These are phyloP conservation scores for Dysidea cf. avara DNA, from an alignment of 37 sponge, comb jelly and placozoan species.

Conservation along the genomic window DNA sequence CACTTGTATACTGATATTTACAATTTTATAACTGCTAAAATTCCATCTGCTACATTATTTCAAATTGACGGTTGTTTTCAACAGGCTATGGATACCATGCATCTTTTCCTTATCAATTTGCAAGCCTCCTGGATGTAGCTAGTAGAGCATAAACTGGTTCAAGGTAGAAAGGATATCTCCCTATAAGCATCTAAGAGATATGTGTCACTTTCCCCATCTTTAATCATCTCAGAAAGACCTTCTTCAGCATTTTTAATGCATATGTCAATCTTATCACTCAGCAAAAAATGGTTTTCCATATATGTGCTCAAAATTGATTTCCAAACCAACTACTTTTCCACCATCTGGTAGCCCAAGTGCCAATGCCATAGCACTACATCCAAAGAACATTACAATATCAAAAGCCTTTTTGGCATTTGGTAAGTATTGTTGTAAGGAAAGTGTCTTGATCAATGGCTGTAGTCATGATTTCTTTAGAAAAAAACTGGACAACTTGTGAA, in stretches of 20 bases:
- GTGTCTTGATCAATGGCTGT: constrained; percentile 49
- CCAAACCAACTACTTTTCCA: constrained; percentile 88
- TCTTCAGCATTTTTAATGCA: constrained; percentile 65
- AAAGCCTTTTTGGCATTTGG: constrained; percentile 62
- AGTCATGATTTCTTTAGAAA: constrained; percentile 39
- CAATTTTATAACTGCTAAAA: constrained; percentile 41
- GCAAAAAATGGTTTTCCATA: constrained; percentile 81
- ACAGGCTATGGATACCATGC: constrained; percentile 35
- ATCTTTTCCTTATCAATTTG: constrained; percentile 31
- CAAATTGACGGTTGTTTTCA: constrained; percentile 67
- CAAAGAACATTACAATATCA: constrained; percentile 84
- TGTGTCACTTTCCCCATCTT: constrained; percentile 70
- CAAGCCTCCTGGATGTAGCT: constrained; percentile 72
- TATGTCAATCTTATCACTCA: constrained; percentile 70
- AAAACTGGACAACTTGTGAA: too few species aligned
- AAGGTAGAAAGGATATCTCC: constrained; percentile 61
- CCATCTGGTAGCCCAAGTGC: constrained; percentile 67
- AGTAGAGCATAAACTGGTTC: constrained; percentile 56
- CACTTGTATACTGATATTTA: too few species aligned
- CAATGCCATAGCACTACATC: constrained; percentile 73
- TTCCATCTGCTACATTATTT: constrained; percentile 67
- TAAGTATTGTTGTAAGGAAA: constrained; percentile 51
- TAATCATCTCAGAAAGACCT: constrained; percentile 73
- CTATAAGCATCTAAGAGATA: constrained; percentile 91
- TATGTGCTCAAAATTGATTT: constrained; percentile 57